phyloP scores from a whole-genome alignment of 2,888 invertebrate genomes.

The Tethea ocularis region DNA sequence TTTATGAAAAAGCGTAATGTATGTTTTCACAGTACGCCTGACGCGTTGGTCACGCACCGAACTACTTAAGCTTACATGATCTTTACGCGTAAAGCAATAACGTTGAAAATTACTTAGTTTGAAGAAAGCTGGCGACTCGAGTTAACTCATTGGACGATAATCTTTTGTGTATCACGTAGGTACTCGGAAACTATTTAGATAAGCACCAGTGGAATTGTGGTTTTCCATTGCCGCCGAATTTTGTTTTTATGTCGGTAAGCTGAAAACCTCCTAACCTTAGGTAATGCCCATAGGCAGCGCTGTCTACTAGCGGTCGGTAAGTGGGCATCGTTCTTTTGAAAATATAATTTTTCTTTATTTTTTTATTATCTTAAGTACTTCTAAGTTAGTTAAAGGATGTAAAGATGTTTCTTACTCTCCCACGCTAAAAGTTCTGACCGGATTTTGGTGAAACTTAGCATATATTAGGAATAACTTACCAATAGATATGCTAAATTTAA shows the following conservation, averaged over 20 bases:
- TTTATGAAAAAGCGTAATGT: constrained; percentile 8
- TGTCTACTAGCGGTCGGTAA: too few relatives aligned
- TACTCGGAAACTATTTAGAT: constrained; percentile 49
- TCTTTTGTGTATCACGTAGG: constrained; percentile 39
- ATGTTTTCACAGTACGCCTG: constrained; percentile 23
- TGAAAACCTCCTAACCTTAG: too few relatives aligned
- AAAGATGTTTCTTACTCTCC: too few relatives aligned
- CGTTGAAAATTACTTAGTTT: neutral
- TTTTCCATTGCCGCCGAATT: constrained; percentile 28
- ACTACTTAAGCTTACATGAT: neutral
- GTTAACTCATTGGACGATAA: constrained; percentile 32
- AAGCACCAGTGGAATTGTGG: constrained; percentile 25
- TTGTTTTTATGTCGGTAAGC: neutral
- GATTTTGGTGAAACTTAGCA: too few relatives aligned
- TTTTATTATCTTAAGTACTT: too few relatives aligned
- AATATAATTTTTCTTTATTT: too few relatives aligned
- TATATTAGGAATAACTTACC: too few relatives aligned
- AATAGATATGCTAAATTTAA: too few relatives aligned
- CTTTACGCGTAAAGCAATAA: constrained; percentile 10
- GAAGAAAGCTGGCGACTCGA: neutral
- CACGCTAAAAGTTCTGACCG: too few relatives aligned
- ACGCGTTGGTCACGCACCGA: constrained; percentile 20
- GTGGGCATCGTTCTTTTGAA: too few relatives aligned
- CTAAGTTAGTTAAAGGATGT: too few relatives aligned
- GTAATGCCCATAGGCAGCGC: too few relatives aligned